These are phyloP conservation scores for Himalopsyche tibetana DNA, from an alignment of 2,888 invertebrate genomes.

Conservation along the genomic window DNA sequence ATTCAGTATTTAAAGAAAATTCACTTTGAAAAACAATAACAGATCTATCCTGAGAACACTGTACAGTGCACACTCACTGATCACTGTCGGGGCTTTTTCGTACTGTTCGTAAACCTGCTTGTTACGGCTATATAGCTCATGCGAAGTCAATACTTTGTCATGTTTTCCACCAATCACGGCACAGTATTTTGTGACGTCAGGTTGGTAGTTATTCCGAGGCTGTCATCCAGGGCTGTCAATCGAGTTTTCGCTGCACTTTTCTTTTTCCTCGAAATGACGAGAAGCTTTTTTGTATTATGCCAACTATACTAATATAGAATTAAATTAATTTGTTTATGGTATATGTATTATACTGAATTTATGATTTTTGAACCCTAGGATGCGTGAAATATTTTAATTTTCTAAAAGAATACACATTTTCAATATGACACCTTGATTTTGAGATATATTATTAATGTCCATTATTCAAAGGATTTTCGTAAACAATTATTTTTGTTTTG, in stretches of 20 bases:
- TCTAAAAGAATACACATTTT: no score
- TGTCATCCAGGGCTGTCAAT: background rate
- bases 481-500: no score
- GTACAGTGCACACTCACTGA: constrained; percentile 33
- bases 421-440: no score
- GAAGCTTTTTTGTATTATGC: no score
- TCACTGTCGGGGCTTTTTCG: background rate
- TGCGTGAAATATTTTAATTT: no score
- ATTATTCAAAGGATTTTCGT: no score
- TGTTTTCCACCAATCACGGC: background rate
- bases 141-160: constrained; percentile 12
- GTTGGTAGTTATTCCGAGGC: constrained; percentile 6
- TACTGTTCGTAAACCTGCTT: constrained; percentile 1
- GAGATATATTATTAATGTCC: no score
- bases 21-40: background rate
- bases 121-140: constrained; percentile 26
- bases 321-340: no score
- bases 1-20: background rate
- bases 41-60: constrained; percentile 39
- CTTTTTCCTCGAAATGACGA: background rate
- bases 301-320: no score
- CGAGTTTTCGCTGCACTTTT: background rate
- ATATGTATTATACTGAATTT: no score
- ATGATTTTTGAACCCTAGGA: no score
- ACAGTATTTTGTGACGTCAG: background rate